Evolutionary conservation across 2,113 vertebrate genomes (phyloP).

Genomic region (Picathartes gymnocephalus): DNA sequence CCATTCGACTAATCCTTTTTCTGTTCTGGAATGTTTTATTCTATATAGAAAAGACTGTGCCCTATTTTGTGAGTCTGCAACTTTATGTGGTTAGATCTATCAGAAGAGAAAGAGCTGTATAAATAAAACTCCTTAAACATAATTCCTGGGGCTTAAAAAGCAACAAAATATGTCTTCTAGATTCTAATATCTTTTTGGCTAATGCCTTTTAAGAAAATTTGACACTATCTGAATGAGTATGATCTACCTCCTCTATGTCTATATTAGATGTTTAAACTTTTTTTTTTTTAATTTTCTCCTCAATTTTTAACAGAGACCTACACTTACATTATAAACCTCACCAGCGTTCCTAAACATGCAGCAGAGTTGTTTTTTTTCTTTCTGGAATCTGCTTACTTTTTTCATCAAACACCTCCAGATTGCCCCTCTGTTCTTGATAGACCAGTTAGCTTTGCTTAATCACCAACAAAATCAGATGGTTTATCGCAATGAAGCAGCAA

Average conservation of each 20-base stretch:
- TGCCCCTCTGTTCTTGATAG: constrained; percentile 14
- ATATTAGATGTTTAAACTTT: neutral
- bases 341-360: neutral
- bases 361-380: neutral
- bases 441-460: constrained; percentile 55
- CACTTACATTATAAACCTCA: neutral
- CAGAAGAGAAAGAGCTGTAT: neutral
- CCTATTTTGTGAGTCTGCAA: neutral
- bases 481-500: constrained; percentile 53
- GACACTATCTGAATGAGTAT: neutral
- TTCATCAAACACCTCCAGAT: neutral
- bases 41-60: neutral
- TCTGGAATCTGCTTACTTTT: neutral
- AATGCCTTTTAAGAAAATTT: neutral
- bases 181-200: neutral
- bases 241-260: neutral
- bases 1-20: neutral
- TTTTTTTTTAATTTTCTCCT: neutral
- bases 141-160: neutral
- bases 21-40: neutral
- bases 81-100: neutral
- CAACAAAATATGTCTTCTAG: neutral
- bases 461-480: constrained; percentile 59
- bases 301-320: neutral
- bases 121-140: neutral